Evolutionary conservation across 1,140 invertebrate species (phyloP).

Genomic region (Zaprionus gabonicus): DNA sequence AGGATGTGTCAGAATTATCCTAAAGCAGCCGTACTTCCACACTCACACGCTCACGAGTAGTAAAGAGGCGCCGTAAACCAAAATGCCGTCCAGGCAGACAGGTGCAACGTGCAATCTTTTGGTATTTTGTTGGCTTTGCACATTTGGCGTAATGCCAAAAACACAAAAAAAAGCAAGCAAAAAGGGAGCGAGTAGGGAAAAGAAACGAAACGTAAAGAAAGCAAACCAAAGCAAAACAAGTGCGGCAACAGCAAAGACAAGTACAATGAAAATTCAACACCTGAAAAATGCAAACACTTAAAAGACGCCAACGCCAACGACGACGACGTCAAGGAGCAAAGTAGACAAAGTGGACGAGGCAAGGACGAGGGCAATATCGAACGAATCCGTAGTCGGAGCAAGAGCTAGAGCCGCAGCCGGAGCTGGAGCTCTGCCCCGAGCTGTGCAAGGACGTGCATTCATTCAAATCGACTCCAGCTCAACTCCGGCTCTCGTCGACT

Average conservation of each 20-base stretch:
- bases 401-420: background rate
- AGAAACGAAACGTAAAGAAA: slow-evolving; percentile 9
- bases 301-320: slow-evolving; percentile 51
- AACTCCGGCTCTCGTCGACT: slow-evolving; percentile 24
- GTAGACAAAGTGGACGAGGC: slow-evolving; percentile 22
- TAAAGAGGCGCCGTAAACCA: slow-evolving; percentile 53
- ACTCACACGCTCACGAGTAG: slow-evolving; percentile 11
- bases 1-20: slow-evolving; percentile 53
- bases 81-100: slow-evolving; percentile 69
- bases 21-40: slow-evolving; percentile 22
- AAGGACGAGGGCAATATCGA: slow-evolving; percentile 48
- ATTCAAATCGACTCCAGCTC: slow-evolving; percentile 67
- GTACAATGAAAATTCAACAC: slow-evolving; percentile 82
- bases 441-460: slow-evolving; percentile 66
- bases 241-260: slow-evolving; percentile 62
- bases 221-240: slow-evolving; percentile 60
- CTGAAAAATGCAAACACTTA: slow-evolving; percentile 80
- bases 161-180: slow-evolving; percentile 59
- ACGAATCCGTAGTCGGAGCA: slow-evolving; percentile 12
- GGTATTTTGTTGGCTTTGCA: slow-evolving; percentile 83
- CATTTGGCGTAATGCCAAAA: slow-evolving; percentile 82
- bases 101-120: slow-evolving; percentile 82
- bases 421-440: slow-evolving; percentile 16
- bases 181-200: slow-evolving; percentile 37
- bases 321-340: slow-evolving; percentile 41